Base-by-base conservation (phyloP, 2,888 invertebrate species). In the Rhagium mordax region DNA sequence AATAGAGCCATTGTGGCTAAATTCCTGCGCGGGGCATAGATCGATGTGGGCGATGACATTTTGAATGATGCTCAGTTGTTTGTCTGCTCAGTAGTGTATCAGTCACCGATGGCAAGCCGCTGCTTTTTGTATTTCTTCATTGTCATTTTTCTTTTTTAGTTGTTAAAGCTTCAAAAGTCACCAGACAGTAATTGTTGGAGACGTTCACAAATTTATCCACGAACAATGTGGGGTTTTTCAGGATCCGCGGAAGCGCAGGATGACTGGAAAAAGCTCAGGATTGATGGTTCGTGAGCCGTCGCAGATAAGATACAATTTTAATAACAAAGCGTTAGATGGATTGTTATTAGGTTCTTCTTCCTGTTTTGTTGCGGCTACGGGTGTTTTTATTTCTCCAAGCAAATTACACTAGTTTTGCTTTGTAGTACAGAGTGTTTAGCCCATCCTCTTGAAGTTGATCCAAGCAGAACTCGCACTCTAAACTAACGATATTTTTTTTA, bases 41-140 rank as follows among this genome's bases (percentile, higher is more conserved):
- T 82, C 81, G 79, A 82, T 81, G 81, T 76, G 71, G 77, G 68
- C 79, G 83, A 74, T 80, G 81, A 82, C 83, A 81, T 78, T 80
- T 81, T 81, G 81, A 82, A 74, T 78, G 81, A 82, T 83, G 79
- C 70, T 77, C 78, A 68, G 77, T 79, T 80, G 80, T 82, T 82
- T 79, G 81, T 82, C 80, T 78, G 76, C 75, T 78, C 80, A 72
- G 77, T 75, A 78, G 75, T 76, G 82, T 82, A 81, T 81, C 80
- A 78, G 81, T 80, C 81, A 41, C 41, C 15, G 61, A 59, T 18
- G 61, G 61, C 70, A 67, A 51, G 70, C 27, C 47, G 57, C 65
- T 67, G 71, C 71, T 75, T 78, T 77, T 81, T 78, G 70, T 67
- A 74, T 72, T 77, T 74, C 73, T 76, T 75, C 77, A 74, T 76